A percentile compares a stretch with the other conserved stretches of the same genome.
These are phyloP conservation scores for Otocyon megalotis DNA, from an alignment of 2,113 vertebrate genomes.

Conservation along the genomic window DNA sequence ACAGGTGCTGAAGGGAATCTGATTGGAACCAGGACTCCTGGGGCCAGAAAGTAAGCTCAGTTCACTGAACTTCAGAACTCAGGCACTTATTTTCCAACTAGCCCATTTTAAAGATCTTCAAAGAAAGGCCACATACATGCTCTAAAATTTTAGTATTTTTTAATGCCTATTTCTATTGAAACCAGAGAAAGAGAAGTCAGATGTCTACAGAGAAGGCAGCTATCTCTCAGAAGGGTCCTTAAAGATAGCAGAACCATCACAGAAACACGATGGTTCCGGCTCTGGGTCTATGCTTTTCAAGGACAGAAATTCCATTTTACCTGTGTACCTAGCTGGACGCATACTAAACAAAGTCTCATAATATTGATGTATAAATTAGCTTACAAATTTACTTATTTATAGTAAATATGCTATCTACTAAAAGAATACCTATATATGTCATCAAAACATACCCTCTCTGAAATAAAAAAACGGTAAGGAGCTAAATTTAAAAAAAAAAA, in stretches of 20 bases:
- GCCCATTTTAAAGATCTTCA: background rate
- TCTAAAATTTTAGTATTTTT: conserved; percentile 34
- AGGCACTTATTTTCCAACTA: background rate
- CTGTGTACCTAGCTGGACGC: background rate
- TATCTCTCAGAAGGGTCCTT: background rate
- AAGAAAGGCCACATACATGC: background rate
- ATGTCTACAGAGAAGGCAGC: background rate
- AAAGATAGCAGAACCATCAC: background rate
- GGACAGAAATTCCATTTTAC: conserved; percentile 12
- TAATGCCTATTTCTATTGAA: conserved; percentile 14
- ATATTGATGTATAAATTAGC: background rate
- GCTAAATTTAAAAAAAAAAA: background rate
- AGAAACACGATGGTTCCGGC: background rate
- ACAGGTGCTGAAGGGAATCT: background rate
- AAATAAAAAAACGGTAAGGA: background rate
- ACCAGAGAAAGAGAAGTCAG: background rate
- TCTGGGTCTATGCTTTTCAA: background rate
- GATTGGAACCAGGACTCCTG: background rate
- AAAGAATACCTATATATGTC: background rate
- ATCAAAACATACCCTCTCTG: background rate
- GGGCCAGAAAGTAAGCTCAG: background rate
- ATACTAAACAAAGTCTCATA: background rate
- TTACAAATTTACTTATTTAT: background rate
- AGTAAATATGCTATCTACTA: background rate
- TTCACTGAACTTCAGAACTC: background rate